Evolutionary conservation across 2,113 vertebrate genomes (phyloP).

Genomic region (Felis chaus): DNA sequence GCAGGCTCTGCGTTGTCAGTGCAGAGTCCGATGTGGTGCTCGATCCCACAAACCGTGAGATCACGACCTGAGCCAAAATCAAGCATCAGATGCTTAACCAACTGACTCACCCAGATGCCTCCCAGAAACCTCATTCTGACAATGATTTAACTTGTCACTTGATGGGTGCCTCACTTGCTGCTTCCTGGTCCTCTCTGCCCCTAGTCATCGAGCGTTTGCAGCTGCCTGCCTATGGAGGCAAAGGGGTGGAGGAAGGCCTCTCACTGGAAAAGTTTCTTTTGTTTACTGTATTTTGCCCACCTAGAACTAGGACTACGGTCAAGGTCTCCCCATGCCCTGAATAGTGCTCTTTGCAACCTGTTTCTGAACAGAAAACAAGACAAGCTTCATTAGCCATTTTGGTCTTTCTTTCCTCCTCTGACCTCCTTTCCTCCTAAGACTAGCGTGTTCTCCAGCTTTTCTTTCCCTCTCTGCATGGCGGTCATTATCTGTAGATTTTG

Average conservation of each 20-base stretch:
- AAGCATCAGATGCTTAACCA: no score
- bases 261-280: not conserved
- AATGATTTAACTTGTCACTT: not conserved
- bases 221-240: not conserved
- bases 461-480: not conserved
- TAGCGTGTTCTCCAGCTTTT: not conserved
- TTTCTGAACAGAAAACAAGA: constrained; percentile 39
- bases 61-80: no score
- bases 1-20: no score
- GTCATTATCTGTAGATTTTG: not conserved
- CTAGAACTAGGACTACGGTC: not conserved
- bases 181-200: not conserved
- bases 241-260: not conserved
- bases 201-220: not conserved
- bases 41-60: no score
- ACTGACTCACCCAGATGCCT: no score
- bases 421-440: not conserved
- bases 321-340: not conserved
- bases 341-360: not conserved
- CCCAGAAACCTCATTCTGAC: not conserved
- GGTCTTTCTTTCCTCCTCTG: not conserved
- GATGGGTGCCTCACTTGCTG: not conserved
- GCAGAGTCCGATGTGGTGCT: no score
- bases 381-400: not conserved
- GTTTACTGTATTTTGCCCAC: not conserved